phyloP scores from a whole-genome alignment of 2,888 invertebrate genomes.

The Mesochorus sp. region DNA sequence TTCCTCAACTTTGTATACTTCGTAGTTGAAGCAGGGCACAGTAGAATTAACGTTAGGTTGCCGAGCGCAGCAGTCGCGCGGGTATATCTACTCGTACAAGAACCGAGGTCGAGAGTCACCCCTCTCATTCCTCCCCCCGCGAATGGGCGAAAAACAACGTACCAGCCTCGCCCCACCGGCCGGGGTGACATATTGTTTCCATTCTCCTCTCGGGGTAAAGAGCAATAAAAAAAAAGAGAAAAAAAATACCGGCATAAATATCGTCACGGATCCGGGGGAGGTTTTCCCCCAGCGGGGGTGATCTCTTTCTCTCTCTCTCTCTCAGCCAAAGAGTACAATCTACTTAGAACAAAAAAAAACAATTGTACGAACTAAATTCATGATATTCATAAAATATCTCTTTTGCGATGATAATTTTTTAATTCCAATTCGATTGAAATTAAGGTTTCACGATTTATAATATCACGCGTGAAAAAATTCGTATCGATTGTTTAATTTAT shows the following conservation, averaged over 20 bases:
- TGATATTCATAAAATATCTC: too few species aligned
- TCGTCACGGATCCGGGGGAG: constrained; percentile 61
- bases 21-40: constrained; percentile 59
- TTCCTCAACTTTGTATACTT: constrained; percentile 3
- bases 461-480: too few species aligned
- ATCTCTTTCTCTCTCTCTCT: too few species aligned
- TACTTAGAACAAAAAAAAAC: constrained; percentile 74
- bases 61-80: too few species aligned
- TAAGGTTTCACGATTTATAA: too few species aligned
- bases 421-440: too few species aligned
- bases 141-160: constrained; percentile 44
- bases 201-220: constrained; percentile 77
- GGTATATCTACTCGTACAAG: constrained; percentile 37
- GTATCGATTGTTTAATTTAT: too few species aligned
- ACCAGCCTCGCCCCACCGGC: constrained; percentile 65
- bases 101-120: constrained; percentile 38
- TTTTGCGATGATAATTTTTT: too few species aligned
- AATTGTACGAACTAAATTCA: too few species aligned
- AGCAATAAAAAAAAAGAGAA: constrained; percentile 79
- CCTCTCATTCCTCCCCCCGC: constrained; percentile 1
- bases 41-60: constrained; percentile 75
- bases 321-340: constrained; percentile 62
- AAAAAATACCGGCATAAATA: constrained; percentile 81
- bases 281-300: constrained; percentile 6
- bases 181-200: constrained; percentile 81